Evolutionary conservation across 92 coral and sea anemone species (phyloP).

Genomic region (Plumapathes pennacea): DNA sequence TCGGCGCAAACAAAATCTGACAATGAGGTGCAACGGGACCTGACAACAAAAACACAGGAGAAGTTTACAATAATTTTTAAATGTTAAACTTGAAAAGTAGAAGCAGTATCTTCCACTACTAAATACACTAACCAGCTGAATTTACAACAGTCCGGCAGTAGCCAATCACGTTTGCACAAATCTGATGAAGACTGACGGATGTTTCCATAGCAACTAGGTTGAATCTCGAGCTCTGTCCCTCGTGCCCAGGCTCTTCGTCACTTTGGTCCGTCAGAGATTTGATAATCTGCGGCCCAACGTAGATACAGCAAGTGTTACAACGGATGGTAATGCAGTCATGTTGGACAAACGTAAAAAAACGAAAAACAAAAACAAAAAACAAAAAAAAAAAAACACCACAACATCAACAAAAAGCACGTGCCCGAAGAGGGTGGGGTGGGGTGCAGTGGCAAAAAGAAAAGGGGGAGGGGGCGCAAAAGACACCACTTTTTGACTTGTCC

Average conservation of each 20-base stretch:
- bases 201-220: conserved; percentile 86
- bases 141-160: conserved; percentile 85
- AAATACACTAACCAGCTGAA: conserved; percentile 62
- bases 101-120: no score
- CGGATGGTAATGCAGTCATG: no score
- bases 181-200: conserved; percentile 70
- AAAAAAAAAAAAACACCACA: neutral
- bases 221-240: conserved; percentile 52
- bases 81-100: neutral
- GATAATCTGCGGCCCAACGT: conserved; percentile 51
- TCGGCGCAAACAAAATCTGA: conserved; percentile 87
- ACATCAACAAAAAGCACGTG: no score
- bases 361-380: neutral
- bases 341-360: no score
- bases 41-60: conserved; percentile 1
- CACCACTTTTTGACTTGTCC: neutral
- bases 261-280: conserved; percentile 74
- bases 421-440: no score
- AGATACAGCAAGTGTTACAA: neutral
- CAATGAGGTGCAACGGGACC: conserved; percentile 69
- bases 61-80: neutral
- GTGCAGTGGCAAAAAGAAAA: neutral
- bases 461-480: neutral
- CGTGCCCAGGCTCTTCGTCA: conserved; percentile 63
- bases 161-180: conserved; percentile 79